Base-by-base conservation (phyloP, 2,888 invertebrate genomes). In the Strigamia transsilvanica region DNA sequence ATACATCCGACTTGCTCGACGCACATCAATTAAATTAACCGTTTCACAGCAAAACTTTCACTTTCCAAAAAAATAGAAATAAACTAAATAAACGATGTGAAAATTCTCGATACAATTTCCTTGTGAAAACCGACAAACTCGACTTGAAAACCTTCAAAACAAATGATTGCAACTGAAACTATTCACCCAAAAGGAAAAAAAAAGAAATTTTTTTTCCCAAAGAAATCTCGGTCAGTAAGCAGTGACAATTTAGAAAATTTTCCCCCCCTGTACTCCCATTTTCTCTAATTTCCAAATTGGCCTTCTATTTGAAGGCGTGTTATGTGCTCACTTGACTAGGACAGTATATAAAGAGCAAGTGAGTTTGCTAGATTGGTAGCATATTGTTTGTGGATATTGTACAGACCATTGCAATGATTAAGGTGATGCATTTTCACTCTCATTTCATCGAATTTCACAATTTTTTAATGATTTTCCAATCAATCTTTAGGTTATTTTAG, bases 221-320 rank as follows among this genome's bases (percentile, higher is more conserved):
- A 21, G 56, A 56, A 56, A 56, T 56, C 56, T 56, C 56, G 56
- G 56, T 56, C 56, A 56, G 56, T 56, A 56, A 56, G 18, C 56
- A 56, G 18, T 56, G 56, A 56, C 56, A 56, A 56, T 56, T 56
- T 18, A 56, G 56, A 56, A 56, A 56, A 46, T 46, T 56, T 56
- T 56, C 18, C 18, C 56, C 56, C 56, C 56, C 38, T 38, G 38
- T 56, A 56, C 56, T 56, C 56, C n/a, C 56, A 56, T 56, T 56
- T 56, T 18, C 56, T 56, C 18, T 18, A 56, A 56, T 56, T 56
- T 56, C 18, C 56, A 56, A 56, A n/a, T 9, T 56, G 56, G 56
- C 56, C 56, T 56, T 56, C 56, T 7, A 56, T 56, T 56, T 56
- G 56, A 6, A 56, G 56, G 56, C 56, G 56, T 15, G 56, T 15